Conservation (phyloP, 2,888 invertebrate species). For the Hyposoter didymator region DNA sequence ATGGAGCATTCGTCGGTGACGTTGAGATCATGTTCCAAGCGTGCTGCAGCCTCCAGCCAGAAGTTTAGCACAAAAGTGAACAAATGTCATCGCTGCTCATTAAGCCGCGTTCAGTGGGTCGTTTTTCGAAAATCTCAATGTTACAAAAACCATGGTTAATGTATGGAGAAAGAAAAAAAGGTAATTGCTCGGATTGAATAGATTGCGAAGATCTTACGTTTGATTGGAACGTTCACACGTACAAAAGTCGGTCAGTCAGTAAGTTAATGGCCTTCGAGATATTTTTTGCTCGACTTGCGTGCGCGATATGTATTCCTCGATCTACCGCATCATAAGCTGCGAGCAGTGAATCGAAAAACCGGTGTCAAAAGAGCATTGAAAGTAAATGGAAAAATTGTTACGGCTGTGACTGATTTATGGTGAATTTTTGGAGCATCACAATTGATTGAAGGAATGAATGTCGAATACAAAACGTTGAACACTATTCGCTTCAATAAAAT, state of each 20-base stretch:
- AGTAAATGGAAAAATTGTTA: background rate
- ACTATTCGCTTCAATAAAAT: background rate
- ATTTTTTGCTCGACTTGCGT: conserved; percentile 4
- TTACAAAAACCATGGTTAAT: background rate
- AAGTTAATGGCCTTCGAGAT: conserved; percentile 16
- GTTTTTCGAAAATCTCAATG: background rate
- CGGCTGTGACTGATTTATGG: conserved; percentile 2
- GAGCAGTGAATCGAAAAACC: conserved; percentile 1
- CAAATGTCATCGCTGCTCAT: background rate
- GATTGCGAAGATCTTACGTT: background rate
- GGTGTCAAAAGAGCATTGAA: background rate
- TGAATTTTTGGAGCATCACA: background rate
- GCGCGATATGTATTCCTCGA: background rate
- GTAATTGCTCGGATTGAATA: background rate
- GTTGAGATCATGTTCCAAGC: background rate
- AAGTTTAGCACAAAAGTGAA: background rate
- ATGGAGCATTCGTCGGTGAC: background rate
- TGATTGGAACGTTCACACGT: conserved; percentile 3
- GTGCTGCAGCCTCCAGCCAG: background rate
- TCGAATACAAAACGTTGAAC: background rate
- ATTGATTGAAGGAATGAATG: background rate
- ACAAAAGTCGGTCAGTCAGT: conserved; percentile 11
- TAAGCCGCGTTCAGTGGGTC: background rate
- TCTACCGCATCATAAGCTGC: conserved; percentile 1
- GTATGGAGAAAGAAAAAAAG: background rate